Evolutionary conservation across 2,797 vertebrate genomes (phyloP), one percentile per base, ranked within the genome.

Genomic region (Acestrorhynchus altus): DNA sequence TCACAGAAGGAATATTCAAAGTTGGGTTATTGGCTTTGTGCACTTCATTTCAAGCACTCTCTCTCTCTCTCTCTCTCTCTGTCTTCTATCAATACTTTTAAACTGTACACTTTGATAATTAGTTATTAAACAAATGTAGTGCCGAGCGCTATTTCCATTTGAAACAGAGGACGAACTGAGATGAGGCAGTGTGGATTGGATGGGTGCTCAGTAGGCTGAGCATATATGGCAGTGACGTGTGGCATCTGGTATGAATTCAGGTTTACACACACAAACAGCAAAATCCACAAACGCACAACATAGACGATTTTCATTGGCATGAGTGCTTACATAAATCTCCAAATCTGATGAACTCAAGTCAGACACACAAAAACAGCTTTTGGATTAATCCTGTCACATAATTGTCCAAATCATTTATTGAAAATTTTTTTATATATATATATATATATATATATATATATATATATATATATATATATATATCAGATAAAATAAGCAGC

Each of bases 1-100:
- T 71, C 73, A 63, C n/a, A 74, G 54, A 51, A 20, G 59, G 71
- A 80, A 77, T 78, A 74, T 74, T 81, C 49, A 56, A 70, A 74
- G 47, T 31, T 60, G 60, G 44, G 56, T 16, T 28, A 51, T 49
- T 47, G 66, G 40, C 46, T 59, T 24, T 35, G 26, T 68, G 44
- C 66, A n/a, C n/a, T n/a, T n/a, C n/a, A n/a, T n/a, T n/a, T 54
- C 20, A 42, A 15, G 24, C 26, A 9, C 16, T 26, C 39, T 12
- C 61, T 20, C n/a, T 44, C 61, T 22, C 15, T 7, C 61, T 22
- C 5, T 63, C 39, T 24, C 39, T 64, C 16, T 28, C 22, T n/a
- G n/a, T 15, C 24, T 57, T 22, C 26, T 22, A 3, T 16, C n/a
- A n/a, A n/a, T n/a, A n/a, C n/a, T n/a, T n/a, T n/a, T n/a, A n/a